phyloP scores from a whole-genome alignment of 2,888 invertebrate genomes.

The Serripes groenlandicus region DNA sequence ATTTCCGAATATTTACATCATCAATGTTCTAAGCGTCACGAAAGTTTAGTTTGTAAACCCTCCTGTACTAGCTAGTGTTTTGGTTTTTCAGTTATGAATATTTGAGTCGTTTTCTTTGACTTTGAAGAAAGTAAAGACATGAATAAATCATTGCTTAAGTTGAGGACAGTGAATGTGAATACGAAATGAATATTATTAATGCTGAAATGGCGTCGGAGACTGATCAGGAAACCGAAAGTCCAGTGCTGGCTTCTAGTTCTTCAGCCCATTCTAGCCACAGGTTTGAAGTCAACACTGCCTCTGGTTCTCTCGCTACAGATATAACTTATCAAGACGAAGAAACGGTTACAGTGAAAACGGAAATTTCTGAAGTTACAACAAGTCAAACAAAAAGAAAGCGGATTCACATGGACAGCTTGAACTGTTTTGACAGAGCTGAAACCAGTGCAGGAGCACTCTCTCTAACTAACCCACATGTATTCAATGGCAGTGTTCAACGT shows the following conservation, averaged over 20 bases:
- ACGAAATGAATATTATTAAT: background rate
- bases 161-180: background rate
- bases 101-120: no score
- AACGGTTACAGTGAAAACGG: background rate
- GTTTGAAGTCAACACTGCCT: background rate
- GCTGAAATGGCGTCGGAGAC: background rate
- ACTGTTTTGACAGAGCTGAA: slow-evolving; percentile 10
- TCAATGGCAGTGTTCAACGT: slow-evolving; percentile 3
- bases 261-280: background rate
- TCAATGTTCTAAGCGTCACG: background rate
- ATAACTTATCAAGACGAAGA: background rate
- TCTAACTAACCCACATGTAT: background rate
- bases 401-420: slow-evolving; percentile 11
- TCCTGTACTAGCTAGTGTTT: no score
- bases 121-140: no score
- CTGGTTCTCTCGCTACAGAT: background rate
- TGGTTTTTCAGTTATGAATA: no score
- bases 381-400: slow-evolving; percentile 7
- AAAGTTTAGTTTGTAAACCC: background rate
- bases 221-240: background rate
- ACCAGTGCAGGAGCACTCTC: slow-evolving; percentile 2
- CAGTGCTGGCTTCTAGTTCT: no score
- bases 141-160: no score
- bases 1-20: background rate
- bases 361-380: background rate